Evolutionary conservation across 2,888 invertebrate genomes (phyloP).

Genomic region (Keiferia lycopersicella): DNA sequence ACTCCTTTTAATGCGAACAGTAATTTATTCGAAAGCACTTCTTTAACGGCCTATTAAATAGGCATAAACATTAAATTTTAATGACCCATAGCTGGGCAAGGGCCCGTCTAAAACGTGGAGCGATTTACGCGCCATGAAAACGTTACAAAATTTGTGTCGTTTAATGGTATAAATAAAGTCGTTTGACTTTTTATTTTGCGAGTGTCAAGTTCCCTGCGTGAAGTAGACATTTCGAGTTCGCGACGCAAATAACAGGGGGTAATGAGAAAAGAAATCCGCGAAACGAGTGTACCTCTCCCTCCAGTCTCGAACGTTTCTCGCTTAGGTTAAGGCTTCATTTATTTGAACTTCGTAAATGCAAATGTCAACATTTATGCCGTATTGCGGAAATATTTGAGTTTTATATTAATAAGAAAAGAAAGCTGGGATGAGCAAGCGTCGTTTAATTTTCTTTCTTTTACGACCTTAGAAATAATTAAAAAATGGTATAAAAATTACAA

Average conservation of each 20-base stretch:
- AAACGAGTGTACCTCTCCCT: conserved; percentile 35
- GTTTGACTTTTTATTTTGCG: conserved; percentile 46
- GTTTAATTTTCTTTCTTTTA: not conserved
- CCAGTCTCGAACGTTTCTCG: conserved; percentile 31
- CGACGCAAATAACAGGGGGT: conserved; percentile 37
- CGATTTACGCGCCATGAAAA: conserved; percentile 29
- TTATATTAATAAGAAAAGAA: not conserved
- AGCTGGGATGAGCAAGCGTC: not conserved
- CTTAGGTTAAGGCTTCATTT: conserved; percentile 33
- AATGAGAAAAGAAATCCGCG: conserved; percentile 40
- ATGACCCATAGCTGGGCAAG: conserved; percentile 29
- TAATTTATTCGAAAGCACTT: conserved; percentile 27
- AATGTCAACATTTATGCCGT: not conserved
- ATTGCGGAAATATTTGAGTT: not conserved
- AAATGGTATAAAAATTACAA: too few species aligned
- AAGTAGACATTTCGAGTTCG: conserved; percentile 39
- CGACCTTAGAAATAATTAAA: too few species aligned
- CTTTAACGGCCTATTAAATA: conserved; percentile 30
- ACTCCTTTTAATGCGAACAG: conserved; percentile 22
- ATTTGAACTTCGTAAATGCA: conserved; percentile 26
- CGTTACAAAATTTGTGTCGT: conserved; percentile 27
- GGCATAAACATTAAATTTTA: conserved; percentile 30
- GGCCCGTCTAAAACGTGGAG: conserved; percentile 26
- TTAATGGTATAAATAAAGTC: conserved; percentile 39
- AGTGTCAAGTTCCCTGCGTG: conserved; percentile 39